Evolutionary conservation across 2,888 invertebrate genomes (phyloP).

Genomic region (Cacoxenus indagator): DNA sequence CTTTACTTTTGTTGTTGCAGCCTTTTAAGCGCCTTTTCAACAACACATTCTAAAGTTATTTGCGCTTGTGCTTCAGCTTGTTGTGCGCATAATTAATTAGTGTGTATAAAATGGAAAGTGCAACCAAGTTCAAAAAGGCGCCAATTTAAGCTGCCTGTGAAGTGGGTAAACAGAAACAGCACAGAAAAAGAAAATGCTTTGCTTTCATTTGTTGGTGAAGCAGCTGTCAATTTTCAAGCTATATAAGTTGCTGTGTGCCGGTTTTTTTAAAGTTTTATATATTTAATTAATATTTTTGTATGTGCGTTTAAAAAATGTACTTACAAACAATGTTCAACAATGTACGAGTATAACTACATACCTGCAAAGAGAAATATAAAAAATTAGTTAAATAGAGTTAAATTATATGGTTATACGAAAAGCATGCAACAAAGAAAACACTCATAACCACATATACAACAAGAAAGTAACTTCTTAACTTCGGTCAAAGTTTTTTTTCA

Average conservation of each 20-base stretch:
- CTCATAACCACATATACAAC: too few species aligned
- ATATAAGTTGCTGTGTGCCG: neutral
- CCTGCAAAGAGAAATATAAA: slow-evolving; percentile 47
- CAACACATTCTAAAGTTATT: slow-evolving; percentile 60
- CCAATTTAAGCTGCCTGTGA: neutral
- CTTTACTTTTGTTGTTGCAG: slow-evolving; percentile 46
- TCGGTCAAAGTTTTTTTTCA: too few species aligned
- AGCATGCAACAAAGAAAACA: neutral
- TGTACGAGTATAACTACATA: slow-evolving; percentile 37
- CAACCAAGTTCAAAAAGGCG: slow-evolving; percentile 32
- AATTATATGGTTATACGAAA: neutral
- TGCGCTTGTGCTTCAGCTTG: slow-evolving; percentile 37
- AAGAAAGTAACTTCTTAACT: too few species aligned
- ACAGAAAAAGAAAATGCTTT: neutral
- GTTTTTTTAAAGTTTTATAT: too few species aligned
- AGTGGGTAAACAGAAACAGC: neutral
- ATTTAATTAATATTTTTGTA: too few species aligned
- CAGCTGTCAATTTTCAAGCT: slow-evolving; percentile 23
- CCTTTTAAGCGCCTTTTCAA: slow-evolving; percentile 57
- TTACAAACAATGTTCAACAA: neutral
- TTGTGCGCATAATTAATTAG: slow-evolving; percentile 62
- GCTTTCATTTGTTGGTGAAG: neutral
- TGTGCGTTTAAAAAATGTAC: too few species aligned
- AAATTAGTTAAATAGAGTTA: slow-evolving; percentile 28
- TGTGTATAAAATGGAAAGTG: slow-evolving; percentile 47